Evolutionary conservation across 2,888 invertebrate genomes (phyloP).

Genomic region (Hypena proboscidalis): DNA sequence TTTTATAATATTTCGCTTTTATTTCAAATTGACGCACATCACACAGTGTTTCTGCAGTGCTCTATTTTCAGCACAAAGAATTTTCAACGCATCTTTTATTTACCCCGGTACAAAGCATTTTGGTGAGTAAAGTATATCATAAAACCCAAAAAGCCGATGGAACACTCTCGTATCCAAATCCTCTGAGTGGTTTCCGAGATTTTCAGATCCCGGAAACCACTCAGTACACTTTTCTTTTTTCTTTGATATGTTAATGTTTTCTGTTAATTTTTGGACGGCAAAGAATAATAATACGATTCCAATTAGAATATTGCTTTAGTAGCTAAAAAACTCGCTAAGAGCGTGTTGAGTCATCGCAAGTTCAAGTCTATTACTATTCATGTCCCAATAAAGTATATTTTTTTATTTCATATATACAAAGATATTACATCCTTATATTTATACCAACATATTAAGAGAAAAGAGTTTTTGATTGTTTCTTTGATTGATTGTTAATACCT

Average conservation of each 20-base stretch:
- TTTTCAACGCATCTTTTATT: slow-evolving; percentile 30
- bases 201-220: slow-evolving; percentile 7
- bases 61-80: slow-evolving; percentile 19
- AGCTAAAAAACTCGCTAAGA: no score
- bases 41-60: slow-evolving; percentile 7
- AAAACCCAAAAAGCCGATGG: slow-evolving; percentile 28
- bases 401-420: no score
- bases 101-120: slow-evolving; percentile 31
- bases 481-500: no score
- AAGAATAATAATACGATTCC: no score
- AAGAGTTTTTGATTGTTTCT: no score
- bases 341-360: no score
- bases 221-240: slow-evolving; percentile 24
- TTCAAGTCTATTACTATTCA: no score
- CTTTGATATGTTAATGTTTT: slow-evolving; percentile 30
- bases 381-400: no score
- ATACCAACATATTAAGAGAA: no score
- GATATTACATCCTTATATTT: no score
- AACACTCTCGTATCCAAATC: slow-evolving; percentile 27
- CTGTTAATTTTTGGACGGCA: slow-evolving; percentile 12
- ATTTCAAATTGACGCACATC: no score
- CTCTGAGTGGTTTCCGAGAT: slow-evolving; percentile 34
- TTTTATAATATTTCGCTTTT: neutral
- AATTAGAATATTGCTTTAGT: no score
- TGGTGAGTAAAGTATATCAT: slow-evolving; percentile 26